Conservation (phyloP, 1,140 invertebrate species). For the Drosophila mayri region DNA sequence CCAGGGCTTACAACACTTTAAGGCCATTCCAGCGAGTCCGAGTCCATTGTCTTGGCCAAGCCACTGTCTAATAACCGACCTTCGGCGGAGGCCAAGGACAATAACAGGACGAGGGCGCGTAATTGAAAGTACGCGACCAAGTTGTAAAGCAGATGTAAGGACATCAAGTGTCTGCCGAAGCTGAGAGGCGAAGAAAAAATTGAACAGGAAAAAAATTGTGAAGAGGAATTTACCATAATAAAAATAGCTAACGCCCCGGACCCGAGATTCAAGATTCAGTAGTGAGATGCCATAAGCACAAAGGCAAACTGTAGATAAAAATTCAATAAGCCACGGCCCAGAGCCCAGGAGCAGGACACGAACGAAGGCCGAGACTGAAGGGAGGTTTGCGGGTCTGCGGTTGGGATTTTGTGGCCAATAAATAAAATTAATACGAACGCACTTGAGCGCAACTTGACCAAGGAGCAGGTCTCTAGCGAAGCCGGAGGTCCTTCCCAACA, state of each 20-base stretch:
- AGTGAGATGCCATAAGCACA: slow-evolving; percentile 66
- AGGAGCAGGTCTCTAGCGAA: slow-evolving; percentile 13
- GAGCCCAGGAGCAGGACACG: slow-evolving; percentile 39
- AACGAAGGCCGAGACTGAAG: slow-evolving; percentile 28
- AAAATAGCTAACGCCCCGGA: slow-evolving; percentile 59
- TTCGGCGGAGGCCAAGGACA: slow-evolving; percentile 67
- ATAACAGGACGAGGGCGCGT: slow-evolving; percentile 45
- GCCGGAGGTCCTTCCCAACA: slow-evolving; percentile 11
- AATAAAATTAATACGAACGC: slow-evolving; percentile 81
- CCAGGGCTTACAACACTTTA: slow-evolving; percentile 57
- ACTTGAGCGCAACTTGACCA: slow-evolving; percentile 74
- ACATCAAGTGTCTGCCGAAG: slow-evolving; percentile 57
- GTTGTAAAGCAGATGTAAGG: slow-evolving; percentile 73
- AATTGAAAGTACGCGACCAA: slow-evolving; percentile 77
- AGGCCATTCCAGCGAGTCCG: background rate
- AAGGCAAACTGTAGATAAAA: slow-evolving; percentile 76
- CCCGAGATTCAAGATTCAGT: slow-evolving; percentile 50
- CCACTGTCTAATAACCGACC: slow-evolving; percentile 58
- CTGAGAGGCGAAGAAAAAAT: slow-evolving; percentile 19
- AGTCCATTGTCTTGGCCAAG: slow-evolving; percentile 15
- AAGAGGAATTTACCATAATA: slow-evolving; percentile 67
- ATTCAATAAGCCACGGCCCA: slow-evolving; percentile 69
- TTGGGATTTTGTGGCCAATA: slow-evolving; percentile 70
- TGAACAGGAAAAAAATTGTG: slow-evolving; percentile 18
- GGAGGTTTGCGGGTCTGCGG: slow-evolving; percentile 18